Percentiles rank a stretch among this genome's conserved stretches.
phyloP scores from a whole-genome alignment of 2,888 invertebrate genomes.

The Enchytraeus crypticus region DNA sequence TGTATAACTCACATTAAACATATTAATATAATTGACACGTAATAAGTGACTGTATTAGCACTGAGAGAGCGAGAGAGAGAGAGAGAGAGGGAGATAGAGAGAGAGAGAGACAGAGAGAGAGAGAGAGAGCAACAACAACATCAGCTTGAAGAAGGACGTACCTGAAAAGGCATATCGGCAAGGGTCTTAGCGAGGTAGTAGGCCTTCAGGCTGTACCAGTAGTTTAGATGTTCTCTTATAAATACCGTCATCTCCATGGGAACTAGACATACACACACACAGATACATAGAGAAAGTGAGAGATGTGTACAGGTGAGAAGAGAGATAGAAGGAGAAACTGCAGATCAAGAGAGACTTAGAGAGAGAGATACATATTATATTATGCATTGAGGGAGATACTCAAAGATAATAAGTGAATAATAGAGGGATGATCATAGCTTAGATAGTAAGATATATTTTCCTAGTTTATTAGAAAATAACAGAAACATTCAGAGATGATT shows the following conservation, averaged over 20 bases:
- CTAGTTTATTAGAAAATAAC: too few species aligned
- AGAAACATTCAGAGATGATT: too few species aligned
- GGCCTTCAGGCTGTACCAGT: conserved; percentile 77
- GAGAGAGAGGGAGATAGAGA: too few species aligned
- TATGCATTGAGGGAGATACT: background rate
- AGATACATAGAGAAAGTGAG: too few species aligned
- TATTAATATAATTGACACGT: background rate
- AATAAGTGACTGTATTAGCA: background rate
- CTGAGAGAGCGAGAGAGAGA: too few species aligned
- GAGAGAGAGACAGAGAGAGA: background rate
- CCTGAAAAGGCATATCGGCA: conserved; percentile 76
- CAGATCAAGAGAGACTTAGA: background rate
- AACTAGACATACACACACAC: conserved; percentile 54
- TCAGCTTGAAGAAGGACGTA: too few species aligned
- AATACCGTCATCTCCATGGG: conserved; percentile 73
- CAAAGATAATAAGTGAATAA: background rate
- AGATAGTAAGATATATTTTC: background rate
- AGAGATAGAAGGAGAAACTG: background rate
- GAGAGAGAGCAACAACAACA: background rate
- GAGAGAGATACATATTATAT: background rate
- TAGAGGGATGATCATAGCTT: background rate
- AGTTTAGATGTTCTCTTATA: conserved; percentile 73
- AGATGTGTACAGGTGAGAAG: conserved; percentile 1
- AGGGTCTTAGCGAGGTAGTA: conserved; percentile 71
- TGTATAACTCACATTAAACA: background rate